Evolutionary conservation across 1,140 invertebrate genomes (phyloP), one percentile per base, ranked within the genome.

Genomic region (Sminthurides bifidus): DNA sequence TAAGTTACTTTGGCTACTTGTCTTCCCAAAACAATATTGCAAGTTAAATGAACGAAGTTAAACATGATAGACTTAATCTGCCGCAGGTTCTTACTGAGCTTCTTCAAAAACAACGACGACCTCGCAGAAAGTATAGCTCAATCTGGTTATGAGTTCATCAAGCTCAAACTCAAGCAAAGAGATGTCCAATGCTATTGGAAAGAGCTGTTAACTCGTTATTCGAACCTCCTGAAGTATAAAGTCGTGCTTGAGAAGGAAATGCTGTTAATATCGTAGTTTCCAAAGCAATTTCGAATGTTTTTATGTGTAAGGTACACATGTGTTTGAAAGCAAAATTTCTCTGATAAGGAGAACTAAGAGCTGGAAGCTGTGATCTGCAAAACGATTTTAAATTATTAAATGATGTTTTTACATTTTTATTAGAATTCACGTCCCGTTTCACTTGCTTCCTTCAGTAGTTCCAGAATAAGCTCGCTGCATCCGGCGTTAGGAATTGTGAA

Each of bases 141-240:
- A 52, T 77, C 78, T 64, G 89, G 89, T 1, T 81, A 79, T 67
- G 69, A 85, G 59, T 87, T 93, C 68, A 82, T 96, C 60, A 82
- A 79, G 80, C 74, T 89, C 45, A 81, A 92, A 74, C 76, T 97
- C 33, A 79, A 76, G 65, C 82, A 93, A 75, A 76, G 81, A 52
- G 83, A 95, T 73, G 73, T 96, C 2, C 74, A 74, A 58, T 60
- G 85, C 66, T 97, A 92, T 70, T 97, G 92, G 92, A 77, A 76
- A 65, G 81, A 79, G 59, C 72, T 97, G 24, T 69, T 97, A 0
- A 78, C 76, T 57, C 74, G 75, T 66, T 96, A 95, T 74, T 71
- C 78, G 0, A 83, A 83, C 68, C 71, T 94, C 15, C 64, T 92
- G 1, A 82, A 77, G 44, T 94, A 82, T 68, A 72, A 80, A 46